These are phyloP conservation scores for Vultur gryphus DNA, from an alignment of 2,797 vertebrate genomes.

Conservation along the genomic window DNA sequence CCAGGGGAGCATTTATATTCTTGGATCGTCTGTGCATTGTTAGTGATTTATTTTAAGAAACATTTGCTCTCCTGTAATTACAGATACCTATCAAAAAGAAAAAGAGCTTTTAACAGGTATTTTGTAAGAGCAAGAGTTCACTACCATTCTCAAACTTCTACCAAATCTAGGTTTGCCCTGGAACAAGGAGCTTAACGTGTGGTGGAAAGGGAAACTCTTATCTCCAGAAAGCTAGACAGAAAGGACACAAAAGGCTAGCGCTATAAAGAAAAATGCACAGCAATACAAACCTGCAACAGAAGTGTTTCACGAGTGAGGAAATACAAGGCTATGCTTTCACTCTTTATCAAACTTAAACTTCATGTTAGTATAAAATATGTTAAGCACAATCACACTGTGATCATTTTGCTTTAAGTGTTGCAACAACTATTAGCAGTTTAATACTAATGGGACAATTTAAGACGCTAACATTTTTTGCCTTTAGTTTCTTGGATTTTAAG, in stretches of 20 bases:
- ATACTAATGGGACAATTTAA: rapidly evolving
- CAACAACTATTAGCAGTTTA: neutral
- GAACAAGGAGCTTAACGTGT: neutral
- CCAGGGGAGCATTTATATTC: neutral
- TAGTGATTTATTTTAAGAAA: neutral
- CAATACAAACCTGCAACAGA: no score
- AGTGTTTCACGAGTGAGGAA: rapidly evolving
- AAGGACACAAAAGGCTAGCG: neutral
- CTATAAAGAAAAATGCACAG: neutral
- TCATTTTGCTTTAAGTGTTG: rapidly evolving
- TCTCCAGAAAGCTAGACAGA: no score
- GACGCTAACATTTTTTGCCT: rapidly evolving
- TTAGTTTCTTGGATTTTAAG: neutral
- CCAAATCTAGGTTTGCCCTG: neutral
- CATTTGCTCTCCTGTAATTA: neutral
- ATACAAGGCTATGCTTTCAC: neutral
- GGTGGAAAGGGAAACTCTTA: neutral
- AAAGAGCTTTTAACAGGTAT: neutral
- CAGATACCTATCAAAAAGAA: neutral
- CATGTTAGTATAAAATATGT: rapidly evolving
- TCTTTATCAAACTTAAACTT: no score
- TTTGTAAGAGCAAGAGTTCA: neutral
- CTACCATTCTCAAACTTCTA: rapidly evolving
- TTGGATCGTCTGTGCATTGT: neutral
- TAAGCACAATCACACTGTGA: rapidly evolving